Evolutionary conservation across 2,797 vertebrate genomes (phyloP), one percentile per base, ranked within the genome.

Genomic region (Acipenser oxyrinchus): DNA sequence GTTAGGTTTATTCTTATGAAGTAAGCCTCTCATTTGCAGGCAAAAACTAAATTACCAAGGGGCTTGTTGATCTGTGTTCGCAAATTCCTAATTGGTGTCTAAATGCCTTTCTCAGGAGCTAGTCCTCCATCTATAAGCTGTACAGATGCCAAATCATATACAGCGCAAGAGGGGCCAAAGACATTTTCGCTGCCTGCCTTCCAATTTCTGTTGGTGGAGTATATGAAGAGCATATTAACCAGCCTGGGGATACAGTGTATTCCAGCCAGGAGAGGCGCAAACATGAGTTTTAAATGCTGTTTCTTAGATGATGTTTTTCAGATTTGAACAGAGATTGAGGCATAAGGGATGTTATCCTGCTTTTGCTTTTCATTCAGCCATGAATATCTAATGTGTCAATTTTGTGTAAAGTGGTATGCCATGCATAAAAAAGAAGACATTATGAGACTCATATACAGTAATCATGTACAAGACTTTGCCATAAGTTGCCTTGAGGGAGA

Each of bases 351-450:
- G 77, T 77, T 76, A 74, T 79, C 79, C 77, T 82, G 77, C 79
- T 79, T 77, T 74, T 73, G 71, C 75, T 83, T 82, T 82, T 82
- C 79, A 83, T 86, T 76, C 73, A 79, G 76, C 70, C 82, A 77
- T 84, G 83, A 91, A 89, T 87, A 90, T 87, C 84, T 84, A 75
- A 91, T 90, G 88, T 83, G 88, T 89, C 85, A 89, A 79, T 90
- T 86, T 84, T 88, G 79, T 81, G 86, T 89, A 88, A 84, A 86
- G 74, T 84, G 75, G 79, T 84, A 81, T 79, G 85, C 79, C 86
- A 85, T 87, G 83, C 82, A 81, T 84, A 80, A 82, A 87, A 87
- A 83, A 84, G 79, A 74, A 83, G 83, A 78, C 83, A 86, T 90
- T 89, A 87, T 89, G 80, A 84, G 83, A 83, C 84, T 64, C 74